These are phyloP conservation scores for Heliconius eleuchia DNA, from an alignment of 1,140 invertebrate species.

Conservation along the genomic window DNA sequence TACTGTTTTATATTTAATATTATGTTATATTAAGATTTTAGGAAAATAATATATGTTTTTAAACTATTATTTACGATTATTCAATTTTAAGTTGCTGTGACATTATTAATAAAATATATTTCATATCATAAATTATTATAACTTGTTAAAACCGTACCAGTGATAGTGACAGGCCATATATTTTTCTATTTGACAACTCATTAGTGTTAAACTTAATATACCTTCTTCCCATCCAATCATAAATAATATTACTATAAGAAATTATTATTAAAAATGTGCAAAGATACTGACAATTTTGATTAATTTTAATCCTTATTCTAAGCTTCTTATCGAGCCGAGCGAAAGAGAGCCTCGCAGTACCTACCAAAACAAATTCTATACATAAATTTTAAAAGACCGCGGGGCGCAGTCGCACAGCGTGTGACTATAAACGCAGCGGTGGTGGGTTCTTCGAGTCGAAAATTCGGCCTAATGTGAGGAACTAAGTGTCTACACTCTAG, in stretches of 20 bases:
- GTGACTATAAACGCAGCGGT: too few relatives aligned
- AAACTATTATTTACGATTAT: background rate
- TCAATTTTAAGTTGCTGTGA: background rate
- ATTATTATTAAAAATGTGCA: too few relatives aligned
- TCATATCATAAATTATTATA: background rate
- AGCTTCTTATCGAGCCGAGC: too few relatives aligned
- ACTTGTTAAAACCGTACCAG: background rate
- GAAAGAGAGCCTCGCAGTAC: too few relatives aligned
- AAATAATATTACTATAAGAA: too few relatives aligned
- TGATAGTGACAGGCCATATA: background rate
- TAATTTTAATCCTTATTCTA: too few relatives aligned
- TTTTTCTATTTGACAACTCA: background rate
- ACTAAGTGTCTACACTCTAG: too few relatives aligned
- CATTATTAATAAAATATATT: background rate
- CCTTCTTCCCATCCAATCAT: background rate
- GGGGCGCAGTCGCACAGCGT: background rate
- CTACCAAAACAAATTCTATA: too few relatives aligned
- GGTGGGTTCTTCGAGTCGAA: too few relatives aligned
- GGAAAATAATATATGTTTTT: background rate
- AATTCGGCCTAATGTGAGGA: too few relatives aligned
- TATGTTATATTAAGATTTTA: background rate
- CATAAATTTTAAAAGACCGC: too few relatives aligned
- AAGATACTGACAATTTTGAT: too few relatives aligned
- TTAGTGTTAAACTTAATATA: background rate
- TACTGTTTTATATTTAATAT: background rate